Evolutionary conservation across 2,113 vertebrate species (phyloP), one percentile per base, ranked within the genome.

Genomic region (Thunnus thynnus): DNA sequence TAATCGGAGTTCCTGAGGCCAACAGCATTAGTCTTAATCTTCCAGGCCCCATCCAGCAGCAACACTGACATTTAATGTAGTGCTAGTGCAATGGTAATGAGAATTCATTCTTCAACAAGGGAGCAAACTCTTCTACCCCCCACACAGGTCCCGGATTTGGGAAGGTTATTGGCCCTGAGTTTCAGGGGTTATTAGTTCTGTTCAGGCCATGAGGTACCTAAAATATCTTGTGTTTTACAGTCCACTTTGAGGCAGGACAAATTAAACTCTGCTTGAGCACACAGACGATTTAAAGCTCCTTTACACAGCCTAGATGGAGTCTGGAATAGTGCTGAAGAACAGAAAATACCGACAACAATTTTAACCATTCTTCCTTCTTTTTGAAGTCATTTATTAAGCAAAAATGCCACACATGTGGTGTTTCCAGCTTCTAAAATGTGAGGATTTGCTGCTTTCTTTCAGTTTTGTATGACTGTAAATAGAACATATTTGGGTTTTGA

Each of bases 1-100:
- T 94, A 94, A 95, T 95, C 93, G 85, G 91, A 94, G 92, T 93
- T 94, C 93, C 92, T 92, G 91, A 88, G 93, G 94, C 93, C 93
- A 93, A 83, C 85, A 78, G 91, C 92, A 95, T 95, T 95, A 94
- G 93, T 95, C 94, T 94, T 94, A 93, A 95, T 95, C 94, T 94
- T 89, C 57, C 65, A 27, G 86, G 79, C 89, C 89, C 92, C 84
- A 86, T 94, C 89, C 91, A 83, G 89, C 91, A 88, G 87, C 91
- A 88, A 87, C 91, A 87, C 84, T 94, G 94, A 94, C 94, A 94
- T 94, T 93, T 95, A 94, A 95, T 94, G 90, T 91, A 93, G 93
- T 92, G 90, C 91, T 89, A 87, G 90, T 92, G 92, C 89, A 91
- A 90, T 88, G 76, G 90, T 94, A 94, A 95, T 93, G 94, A 94